Evolutionary conservation across 2,797 vertebrate species (phyloP).

Genomic region (Rhincodon typus): DNA sequence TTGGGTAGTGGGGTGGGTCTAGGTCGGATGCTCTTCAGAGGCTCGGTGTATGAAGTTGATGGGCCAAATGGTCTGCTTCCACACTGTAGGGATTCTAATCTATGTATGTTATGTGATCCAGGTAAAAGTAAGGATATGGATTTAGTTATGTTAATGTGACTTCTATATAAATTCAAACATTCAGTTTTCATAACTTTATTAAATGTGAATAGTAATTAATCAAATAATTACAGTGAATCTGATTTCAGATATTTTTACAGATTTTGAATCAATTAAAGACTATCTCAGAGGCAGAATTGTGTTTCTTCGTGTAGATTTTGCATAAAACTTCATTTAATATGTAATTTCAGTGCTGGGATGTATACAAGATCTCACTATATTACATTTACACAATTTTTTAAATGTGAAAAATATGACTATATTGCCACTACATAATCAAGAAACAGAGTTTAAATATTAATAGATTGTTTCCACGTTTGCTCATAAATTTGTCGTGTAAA

Average conservation of each 20-base stretch:
- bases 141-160: not conserved
- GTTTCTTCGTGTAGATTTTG: not conserved
- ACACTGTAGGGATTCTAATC: too few relatives aligned
- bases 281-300: not conserved
- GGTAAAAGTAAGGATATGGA: not conserved
- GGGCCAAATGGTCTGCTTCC: too few relatives aligned
- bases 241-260: not conserved
- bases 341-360: not conserved
- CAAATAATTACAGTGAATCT: not conserved
- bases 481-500: not conserved
- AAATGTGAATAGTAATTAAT: not conserved
- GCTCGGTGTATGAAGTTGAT: too few relatives aligned
- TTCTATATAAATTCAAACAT: not conserved
- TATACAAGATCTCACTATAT: not conserved
- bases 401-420: not conserved
- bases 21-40: too few relatives aligned
- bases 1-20: too few relatives aligned
- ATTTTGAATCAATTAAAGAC: not conserved
- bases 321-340: not conserved
- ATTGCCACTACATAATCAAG: too few relatives aligned
- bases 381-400: not conserved
- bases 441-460: not conserved
- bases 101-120: not conserved
- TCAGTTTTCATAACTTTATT: not conserved
- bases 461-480: not conserved